A percentile compares a stretch with the other conserved stretches of the same genome.
Conservation (phyloP, 2,888 invertebrate genomes). For the Lithodes maja region DNA sequence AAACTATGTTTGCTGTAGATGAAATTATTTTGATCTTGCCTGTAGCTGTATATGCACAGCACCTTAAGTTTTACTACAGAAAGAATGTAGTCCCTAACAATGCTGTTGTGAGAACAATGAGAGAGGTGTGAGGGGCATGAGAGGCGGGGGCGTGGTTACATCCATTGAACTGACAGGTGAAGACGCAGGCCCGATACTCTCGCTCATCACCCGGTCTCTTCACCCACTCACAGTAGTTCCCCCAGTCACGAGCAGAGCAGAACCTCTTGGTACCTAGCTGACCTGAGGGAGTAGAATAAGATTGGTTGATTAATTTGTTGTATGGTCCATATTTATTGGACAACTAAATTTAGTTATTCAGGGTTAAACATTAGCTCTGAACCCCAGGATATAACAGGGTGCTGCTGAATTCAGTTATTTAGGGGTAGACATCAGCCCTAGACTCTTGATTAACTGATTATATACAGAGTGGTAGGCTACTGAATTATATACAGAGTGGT, state of each 20-base stretch:
- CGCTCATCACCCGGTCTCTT: slow-evolving; percentile 88
- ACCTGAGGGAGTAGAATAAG: slow-evolving; percentile 78
- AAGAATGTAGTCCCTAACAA: background rate
- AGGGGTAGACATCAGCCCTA: no score
- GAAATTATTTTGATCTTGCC: background rate
- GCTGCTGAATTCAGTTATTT: no score
- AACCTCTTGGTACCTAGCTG: slow-evolving; percentile 91
- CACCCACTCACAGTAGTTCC: slow-evolving; percentile 93
- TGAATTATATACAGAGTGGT: no score
- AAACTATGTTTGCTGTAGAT: background rate
- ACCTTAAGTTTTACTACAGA: background rate
- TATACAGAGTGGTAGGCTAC: no score
- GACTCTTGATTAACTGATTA: no score
- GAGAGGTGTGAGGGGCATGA: background rate
- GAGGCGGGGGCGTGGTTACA: slow-evolving; percentile 79
- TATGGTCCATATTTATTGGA: no score
- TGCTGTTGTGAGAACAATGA: background rate
- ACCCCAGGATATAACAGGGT: no score
- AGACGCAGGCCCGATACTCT: slow-evolving; percentile 90
- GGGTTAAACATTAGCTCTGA: no score
- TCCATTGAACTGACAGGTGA: slow-evolving; percentile 87
- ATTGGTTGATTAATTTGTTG: no score
- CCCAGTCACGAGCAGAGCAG: slow-evolving; percentile 89
- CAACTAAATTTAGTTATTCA: no score
- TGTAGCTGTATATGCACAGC: background rate